phyloP scores from a whole-genome alignment of 2,113 vertebrate species.

The Elephas maximus region DNA sequence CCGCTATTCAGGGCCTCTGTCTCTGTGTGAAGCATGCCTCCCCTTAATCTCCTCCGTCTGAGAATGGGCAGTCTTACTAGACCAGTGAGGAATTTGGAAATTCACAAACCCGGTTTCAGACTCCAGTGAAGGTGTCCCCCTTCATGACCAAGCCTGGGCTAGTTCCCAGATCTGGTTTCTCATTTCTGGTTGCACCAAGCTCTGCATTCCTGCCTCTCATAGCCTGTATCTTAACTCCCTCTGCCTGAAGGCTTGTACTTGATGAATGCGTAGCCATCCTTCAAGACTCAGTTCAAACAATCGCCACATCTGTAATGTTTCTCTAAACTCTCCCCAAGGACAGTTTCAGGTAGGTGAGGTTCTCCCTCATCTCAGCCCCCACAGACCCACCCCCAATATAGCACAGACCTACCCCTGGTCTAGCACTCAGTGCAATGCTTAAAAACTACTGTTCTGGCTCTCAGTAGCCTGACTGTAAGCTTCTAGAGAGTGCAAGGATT shows the following conservation, averaged over 20 bases:
- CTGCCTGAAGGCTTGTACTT: too few relatives aligned
- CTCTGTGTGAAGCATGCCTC: neutral
- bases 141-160: neutral
- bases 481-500: neutral
- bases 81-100: neutral
- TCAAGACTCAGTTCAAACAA: neutral
- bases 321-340: neutral
- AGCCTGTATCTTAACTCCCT: neutral
- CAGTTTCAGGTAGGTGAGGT: neutral
- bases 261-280: neutral
- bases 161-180: neutral
- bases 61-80: neutral
- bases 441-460: neutral
- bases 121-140: neutral
- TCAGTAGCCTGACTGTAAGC: neutral
- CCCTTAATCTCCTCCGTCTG: neutral
- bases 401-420: fast-evolving
- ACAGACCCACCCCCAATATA: too few relatives aligned
- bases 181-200: too few relatives aligned
- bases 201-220: fast-evolving
- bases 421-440: neutral
- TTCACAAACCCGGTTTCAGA: neutral
- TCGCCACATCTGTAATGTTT: neutral
- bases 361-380: neutral
- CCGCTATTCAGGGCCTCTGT: neutral